These are phyloP conservation scores for Geococcyx californianus DNA, from an alignment of 2,113 vertebrate species.

Conservation along the genomic window DNA sequence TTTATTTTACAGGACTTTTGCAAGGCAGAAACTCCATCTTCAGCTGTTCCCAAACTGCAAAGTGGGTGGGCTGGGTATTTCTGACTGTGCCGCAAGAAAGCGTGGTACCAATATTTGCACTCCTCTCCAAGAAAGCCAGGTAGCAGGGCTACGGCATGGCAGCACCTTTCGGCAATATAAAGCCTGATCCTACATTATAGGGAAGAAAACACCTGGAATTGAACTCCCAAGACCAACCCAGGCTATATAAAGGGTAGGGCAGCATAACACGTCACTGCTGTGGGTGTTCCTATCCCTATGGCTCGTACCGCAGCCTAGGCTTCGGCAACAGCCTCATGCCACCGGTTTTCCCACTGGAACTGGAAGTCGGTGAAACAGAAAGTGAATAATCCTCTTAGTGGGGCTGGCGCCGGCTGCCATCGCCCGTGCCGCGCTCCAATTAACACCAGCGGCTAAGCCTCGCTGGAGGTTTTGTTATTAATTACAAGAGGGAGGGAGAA, in stretches of 20 bases:
- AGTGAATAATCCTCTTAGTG: slow-evolving; percentile 8
- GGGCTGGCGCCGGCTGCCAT: neutral
- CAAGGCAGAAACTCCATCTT: slow-evolving; percentile 12
- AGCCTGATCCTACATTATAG: neutral
- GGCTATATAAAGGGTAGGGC: neutral
- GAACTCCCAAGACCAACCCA: neutral
- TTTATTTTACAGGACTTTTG: slow-evolving; percentile 22
- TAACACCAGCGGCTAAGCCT: neutral
- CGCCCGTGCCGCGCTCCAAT: neutral
- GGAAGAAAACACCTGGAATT: neutral
- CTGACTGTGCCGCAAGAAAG: neutral
- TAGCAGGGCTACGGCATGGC: neutral
- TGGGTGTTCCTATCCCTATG: accelerated
- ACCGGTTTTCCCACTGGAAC: neutral
- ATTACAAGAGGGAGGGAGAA: neutral
- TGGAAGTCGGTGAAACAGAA: neutral
- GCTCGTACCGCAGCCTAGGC: neutral
- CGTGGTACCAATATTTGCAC: slow-evolving; percentile 6
- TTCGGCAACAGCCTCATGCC: neutral
- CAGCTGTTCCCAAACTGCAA: slow-evolving; percentile 16
- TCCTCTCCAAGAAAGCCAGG: neutral
- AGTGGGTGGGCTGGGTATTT: slow-evolving; percentile 19
- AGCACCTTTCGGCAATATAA: neutral
- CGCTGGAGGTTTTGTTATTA: neutral
- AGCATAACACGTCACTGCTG: accelerated